Percentiles rank a stretch among this genome's conserved stretches.
Conservation (phyloP, 2,888 invertebrate genomes). For the Charanyca ferruginea region DNA sequence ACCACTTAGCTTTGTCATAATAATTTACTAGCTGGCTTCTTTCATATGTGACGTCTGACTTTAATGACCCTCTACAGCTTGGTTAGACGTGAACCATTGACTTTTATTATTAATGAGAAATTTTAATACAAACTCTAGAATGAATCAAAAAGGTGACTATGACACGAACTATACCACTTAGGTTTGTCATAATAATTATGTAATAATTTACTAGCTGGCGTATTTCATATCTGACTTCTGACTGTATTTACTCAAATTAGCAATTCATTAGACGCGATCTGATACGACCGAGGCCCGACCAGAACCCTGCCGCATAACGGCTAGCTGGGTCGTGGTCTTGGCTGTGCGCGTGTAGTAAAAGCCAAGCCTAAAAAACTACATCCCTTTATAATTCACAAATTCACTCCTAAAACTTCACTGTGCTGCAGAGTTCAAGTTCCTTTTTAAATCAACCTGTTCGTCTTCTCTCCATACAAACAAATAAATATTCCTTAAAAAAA, state of each 20-base stretch:
- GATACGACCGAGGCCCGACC: not conserved
- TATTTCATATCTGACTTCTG: no score
- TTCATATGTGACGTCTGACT: slow-evolving; percentile 26
- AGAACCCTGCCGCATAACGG: not conserved
- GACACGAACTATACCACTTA: no score
- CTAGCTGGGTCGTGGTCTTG: not conserved
- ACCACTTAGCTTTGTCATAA: slow-evolving; percentile 32
- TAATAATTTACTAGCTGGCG: no score
- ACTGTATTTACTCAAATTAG: no score
- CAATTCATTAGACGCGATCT: not conserved
- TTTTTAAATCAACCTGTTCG: slow-evolving; percentile 1
- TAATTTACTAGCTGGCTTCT: slow-evolving; percentile 31
- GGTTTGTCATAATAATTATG: no score
- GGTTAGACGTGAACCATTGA: no score
- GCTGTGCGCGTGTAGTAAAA: not conserved
- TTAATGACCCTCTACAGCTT: not conserved
- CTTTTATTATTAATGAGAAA: no score
- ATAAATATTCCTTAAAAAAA: slow-evolving; percentile 8
- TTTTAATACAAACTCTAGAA: no score
- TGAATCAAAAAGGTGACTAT: no score
- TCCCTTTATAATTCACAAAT: slow-evolving; percentile 1
- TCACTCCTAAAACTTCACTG: slow-evolving; percentile 12
- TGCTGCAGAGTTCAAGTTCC: slow-evolving; percentile 17
- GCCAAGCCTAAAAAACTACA: not conserved
- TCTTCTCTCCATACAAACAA: slow-evolving; percentile 3